These are phyloP conservation scores for Agrochola macilenta DNA, from an alignment of 2,888 invertebrate genomes.

Conservation along the genomic window DNA sequence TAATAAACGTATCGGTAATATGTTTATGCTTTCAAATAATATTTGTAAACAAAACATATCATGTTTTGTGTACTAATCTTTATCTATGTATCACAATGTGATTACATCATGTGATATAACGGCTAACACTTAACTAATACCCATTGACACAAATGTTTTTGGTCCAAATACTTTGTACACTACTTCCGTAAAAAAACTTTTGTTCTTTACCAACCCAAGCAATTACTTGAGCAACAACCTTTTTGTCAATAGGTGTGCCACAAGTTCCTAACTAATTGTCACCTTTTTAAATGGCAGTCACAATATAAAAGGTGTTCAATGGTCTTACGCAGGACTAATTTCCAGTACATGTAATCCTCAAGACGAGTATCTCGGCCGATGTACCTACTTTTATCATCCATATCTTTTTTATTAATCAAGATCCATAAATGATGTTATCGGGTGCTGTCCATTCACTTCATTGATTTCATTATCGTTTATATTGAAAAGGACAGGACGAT, in stretches of 20 bases:
- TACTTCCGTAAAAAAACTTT: slow-evolving; percentile 30
- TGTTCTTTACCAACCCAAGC: slow-evolving; percentile 23
- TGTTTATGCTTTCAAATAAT: slow-evolving; percentile 30
- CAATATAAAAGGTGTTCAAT: not conserved
- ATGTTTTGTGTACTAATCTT: slow-evolving; percentile 16
- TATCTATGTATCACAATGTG: slow-evolving; percentile 58
- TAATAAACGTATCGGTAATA: slow-evolving; percentile 13
- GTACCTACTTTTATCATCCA: slow-evolving; percentile 1
- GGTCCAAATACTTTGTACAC: slow-evolving; percentile 17
- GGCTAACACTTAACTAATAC: slow-evolving; percentile 58
- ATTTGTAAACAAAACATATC: slow-evolving; percentile 28
- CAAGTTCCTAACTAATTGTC: not conserved
- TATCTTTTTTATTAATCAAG: slow-evolving; percentile 8
- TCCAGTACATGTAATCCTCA: not conserved
- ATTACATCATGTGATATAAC: slow-evolving; percentile 51
- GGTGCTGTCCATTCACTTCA: slow-evolving; percentile 22
- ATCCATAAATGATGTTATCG: not conserved
- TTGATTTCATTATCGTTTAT: slow-evolving; percentile 9
- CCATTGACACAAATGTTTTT: slow-evolving; percentile 58
- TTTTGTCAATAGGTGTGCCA: slow-evolving; percentile 17
- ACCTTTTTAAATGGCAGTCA: not conserved
- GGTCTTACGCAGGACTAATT: not conserved
- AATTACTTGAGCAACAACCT: slow-evolving; percentile 1
- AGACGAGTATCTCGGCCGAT: not conserved
- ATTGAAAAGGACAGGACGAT: not conserved